Evolutionary conservation across 2,888 invertebrate genomes (phyloP), one percentile per base, ranked within the genome.

Genomic region (Netelia virgata): DNA sequence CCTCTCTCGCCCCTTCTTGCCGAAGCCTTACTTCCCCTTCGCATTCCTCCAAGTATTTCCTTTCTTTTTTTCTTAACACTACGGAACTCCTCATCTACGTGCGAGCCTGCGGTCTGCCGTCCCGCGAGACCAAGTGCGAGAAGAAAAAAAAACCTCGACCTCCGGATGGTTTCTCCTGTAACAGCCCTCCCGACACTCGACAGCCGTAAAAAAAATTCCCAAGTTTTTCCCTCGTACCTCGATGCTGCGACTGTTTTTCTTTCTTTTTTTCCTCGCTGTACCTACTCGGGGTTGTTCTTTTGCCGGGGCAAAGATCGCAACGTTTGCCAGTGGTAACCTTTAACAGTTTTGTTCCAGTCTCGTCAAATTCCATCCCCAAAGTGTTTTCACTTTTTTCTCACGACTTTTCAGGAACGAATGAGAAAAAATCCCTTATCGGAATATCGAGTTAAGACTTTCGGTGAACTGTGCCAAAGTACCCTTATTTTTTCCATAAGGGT

Each of bases 131-230:
- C 55, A 73, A 78, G 57, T 75, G 53, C 59, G 55, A 83, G 50
- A 70, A 76, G 63, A 59, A 20, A 82, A 82, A 82, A 82, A 28
- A 64, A 68, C 57, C 75, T 14, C 69, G 53, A 11, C 43, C 41
- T 55, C 70, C 43, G 61, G 66, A 79, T 86, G 74, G 79, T 81
- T 84, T 83, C 59, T 63, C 61, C 70, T 61, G 47, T 77, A 85
- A 86, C 80, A 69, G 78, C 83, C 68, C 83, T 74, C 81, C 63
- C 20, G 82, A 79, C 83, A 78, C 82, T 73, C 73, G 79, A 63
- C 53, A 63, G 43, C 20, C 57, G 69, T 81, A 70, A 81, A 75
- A 79, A 79, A 28, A 74, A 81, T 63, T 63, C 81, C 74, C 55
- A 70, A 64, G 75, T 43, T 63, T 23, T 74, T 53, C 50, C 41